Evolutionary conservation across 2,113 vertebrate genomes (phyloP).

Genomic region (Empidonax alnorum): DNA sequence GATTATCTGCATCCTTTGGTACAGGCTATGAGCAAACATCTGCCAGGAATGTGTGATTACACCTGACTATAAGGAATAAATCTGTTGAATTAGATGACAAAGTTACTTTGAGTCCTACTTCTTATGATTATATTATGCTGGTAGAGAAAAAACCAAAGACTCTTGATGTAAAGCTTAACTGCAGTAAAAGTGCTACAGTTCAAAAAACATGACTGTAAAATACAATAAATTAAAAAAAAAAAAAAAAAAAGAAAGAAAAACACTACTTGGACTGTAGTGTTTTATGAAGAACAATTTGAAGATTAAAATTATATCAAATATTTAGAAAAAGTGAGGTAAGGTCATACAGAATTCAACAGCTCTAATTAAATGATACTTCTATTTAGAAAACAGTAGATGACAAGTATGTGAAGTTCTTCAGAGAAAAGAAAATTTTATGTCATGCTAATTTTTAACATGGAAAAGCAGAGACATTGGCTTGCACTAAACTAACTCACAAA

Average conservation of each 20-base stretch:
- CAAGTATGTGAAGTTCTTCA: neutral
- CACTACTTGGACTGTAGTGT: neutral
- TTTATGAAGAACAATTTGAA: neutral
- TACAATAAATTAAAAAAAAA: neutral
- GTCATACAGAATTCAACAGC: neutral
- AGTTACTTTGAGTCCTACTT: neutral
- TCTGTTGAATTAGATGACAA: neutral
- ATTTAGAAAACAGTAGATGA: neutral
- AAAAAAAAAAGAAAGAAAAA: neutral
- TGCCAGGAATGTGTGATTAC: neutral
- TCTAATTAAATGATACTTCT: neutral
- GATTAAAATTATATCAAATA: neutral
- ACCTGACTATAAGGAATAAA: neutral
- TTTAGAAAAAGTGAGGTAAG: neutral
- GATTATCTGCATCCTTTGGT: neutral
- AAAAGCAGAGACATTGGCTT: neutral
- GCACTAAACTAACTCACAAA: neutral
- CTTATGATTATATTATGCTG: neutral
- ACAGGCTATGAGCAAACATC: neutral
- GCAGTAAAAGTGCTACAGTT: neutral
- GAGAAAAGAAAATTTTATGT: neutral
- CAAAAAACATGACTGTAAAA: neutral
- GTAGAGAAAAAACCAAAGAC: neutral
- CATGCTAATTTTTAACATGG: neutral
- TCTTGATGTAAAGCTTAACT: neutral